Base-by-base conservation (phyloP, 2,797 vertebrate species). In the Premnoplex brunnescens region DNA sequence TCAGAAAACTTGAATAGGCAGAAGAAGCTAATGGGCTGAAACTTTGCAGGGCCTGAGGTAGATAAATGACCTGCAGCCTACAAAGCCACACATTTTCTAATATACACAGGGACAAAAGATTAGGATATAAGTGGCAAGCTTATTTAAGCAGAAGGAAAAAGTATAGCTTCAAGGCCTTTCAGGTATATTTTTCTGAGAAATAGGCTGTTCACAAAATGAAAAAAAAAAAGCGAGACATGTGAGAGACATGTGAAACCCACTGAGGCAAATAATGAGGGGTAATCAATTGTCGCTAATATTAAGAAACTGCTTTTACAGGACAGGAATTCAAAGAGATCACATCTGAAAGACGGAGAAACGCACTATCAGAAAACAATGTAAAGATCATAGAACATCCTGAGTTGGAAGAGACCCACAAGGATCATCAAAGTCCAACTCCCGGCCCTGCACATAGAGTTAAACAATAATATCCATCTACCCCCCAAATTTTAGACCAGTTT, bases 71-170 rank as follows among this genome's bases (percentile, higher is more conserved):
- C 59, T 80, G 32, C 48, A 91, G 24, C 6, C n/a, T 88, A 85
- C 27, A 76, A 76, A 89, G 66, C 11, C 41, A 60, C 44, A 49
- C 24, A 37, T 86, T 91, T 92, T 84, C 58, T 49, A 74, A 74
- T 81, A 86, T 34, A 64, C 8, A 66, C 13, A 54, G 54, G 44
- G 30, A 87, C 28, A 91, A 89, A 90, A 91, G 17, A 63, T 56
- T 34, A 85, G 22, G 21, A 51, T 51, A 21, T 55, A 77, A 69
- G 27, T 48, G 19, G 24, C 4, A 91, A 91, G 23, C 22, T 66
- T 91, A 86, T 78, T 88, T 88, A 92, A 88, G 59, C 30, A 55
- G 36, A 94, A 95, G 17, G 10, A 9, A 58, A 73, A 91, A 56
- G 8, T 34, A 60, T 7, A 76, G 43, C 59, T 69, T 60, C 34